phyloP scores from a whole-genome alignment of 2,113 vertebrate species.

The Columba janthina region DNA sequence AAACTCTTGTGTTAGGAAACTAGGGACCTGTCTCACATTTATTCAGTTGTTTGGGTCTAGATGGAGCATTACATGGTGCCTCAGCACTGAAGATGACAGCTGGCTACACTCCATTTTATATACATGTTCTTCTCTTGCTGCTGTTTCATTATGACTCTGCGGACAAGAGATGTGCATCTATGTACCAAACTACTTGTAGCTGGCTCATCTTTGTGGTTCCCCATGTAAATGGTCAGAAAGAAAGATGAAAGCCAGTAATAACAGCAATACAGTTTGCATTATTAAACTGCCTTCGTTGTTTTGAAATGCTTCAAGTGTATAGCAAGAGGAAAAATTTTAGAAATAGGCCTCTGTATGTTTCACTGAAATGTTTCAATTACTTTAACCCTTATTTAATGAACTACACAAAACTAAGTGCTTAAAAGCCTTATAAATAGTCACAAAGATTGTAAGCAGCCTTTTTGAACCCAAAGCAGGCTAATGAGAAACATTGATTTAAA shows the following conservation, averaged over 20 bases:
- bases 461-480: not conserved
- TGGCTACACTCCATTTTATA: not conserved
- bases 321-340: not conserved
- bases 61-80: not conserved
- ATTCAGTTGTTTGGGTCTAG: not conserved
- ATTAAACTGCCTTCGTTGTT: not conserved
- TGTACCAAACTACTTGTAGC: not conserved
- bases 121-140: not conserved
- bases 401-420: not conserved
- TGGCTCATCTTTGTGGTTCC: not conserved
- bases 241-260: not conserved
- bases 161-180: not conserved
- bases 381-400: constrained; percentile 34
- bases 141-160: not conserved
- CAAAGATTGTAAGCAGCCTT: not conserved
- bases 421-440: constrained; percentile 37
- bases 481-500: constrained; percentile 46
- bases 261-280: not conserved
- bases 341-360: not conserved
- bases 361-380: not conserved
- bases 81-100: not conserved
- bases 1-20: not conserved
- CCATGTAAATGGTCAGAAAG: not conserved
- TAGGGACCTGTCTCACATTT: not conserved
- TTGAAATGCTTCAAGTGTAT: not conserved